Evolutionary conservation across 2,797 vertebrate genomes (phyloP).

Genomic region (Eospalax fontanierii): DNA sequence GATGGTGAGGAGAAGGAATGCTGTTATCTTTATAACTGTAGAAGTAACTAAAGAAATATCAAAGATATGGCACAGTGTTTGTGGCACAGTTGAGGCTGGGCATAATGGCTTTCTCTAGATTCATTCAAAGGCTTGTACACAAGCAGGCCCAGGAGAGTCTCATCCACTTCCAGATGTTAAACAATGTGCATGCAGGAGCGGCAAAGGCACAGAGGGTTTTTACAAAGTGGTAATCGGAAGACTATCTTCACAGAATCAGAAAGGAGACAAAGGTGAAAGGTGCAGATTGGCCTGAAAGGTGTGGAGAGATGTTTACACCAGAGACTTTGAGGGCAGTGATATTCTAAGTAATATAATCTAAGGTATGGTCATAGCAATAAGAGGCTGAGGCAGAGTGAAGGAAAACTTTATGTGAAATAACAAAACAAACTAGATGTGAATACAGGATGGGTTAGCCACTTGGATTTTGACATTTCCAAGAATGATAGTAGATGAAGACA

Average conservation of each 20-base stretch:
- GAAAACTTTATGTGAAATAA: background rate
- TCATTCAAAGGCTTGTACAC: background rate
- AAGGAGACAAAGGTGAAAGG: background rate
- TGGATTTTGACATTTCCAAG: slow-evolving; percentile 3
- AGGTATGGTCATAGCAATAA: background rate
- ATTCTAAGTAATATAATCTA: background rate
- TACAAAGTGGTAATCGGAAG: background rate
- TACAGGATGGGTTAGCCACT: background rate
- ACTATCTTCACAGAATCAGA: background rate
- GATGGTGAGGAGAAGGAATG: background rate
- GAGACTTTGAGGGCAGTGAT: background rate
- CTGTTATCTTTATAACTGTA: background rate
- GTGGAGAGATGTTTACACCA: background rate
- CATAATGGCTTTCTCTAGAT: background rate
- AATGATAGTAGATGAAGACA: background rate
- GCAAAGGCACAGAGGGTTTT: background rate
- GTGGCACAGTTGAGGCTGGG: background rate
- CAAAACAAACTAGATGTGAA: background rate
- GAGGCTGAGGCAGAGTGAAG: background rate
- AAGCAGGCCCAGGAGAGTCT: background rate
- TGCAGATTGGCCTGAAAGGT: background rate
- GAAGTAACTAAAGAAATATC: background rate
- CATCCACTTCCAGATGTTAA: background rate
- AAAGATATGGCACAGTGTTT: background rate
- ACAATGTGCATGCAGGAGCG: background rate